Evolutionary conservation across 1,140 invertebrate genomes (phyloP), one percentile per base, ranked within the genome.

Genomic region (Ceratitis capitata): DNA sequence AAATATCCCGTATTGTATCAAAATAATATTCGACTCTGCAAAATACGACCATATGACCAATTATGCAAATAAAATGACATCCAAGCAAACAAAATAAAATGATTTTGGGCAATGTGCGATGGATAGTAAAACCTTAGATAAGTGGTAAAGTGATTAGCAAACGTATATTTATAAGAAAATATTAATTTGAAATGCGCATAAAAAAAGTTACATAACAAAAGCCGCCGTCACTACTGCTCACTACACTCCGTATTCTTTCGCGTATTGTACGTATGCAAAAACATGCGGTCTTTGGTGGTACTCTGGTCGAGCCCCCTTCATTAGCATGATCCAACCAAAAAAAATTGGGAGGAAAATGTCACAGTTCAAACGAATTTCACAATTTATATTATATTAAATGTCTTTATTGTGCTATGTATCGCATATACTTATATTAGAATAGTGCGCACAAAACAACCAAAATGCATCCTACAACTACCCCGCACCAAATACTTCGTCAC

Each of bases 161-260:
- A n/a, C n/a, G n/a, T n/a, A 56, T 56, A 0, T 61, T 61, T 61
- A 32, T n/a, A 5, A 19, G n/a, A 69, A 69, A 35, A 19, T 39
- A 69, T 69, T 69, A 16, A 69, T 35, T 14, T 1, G 39, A 69
- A 39, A 19, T 69, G 51, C 35, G 32, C 61, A 69, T 35, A 69
- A 69, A 61, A 16, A 69, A 69, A n/a, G 61, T 69, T 69, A 69
- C 61, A 69, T 69, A 69, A 69, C 61, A 69, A 69, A 69, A 32
- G 61, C n/a, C 32, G 26, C 19, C 58, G 58, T 32, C 26, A 32
- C 23, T 29, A 61, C 23, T 26, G 23, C 56, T 61, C 26, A 61
- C 56, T 61, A 23, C 56, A 29, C n/a, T 61, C 26, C 56, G 56
- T 29, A 61, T 61, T 26, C 26, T 23, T 6, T 61, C 23, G 29